Conservation (phyloP, 1,140 invertebrate species). For the Palaemon carinicauda region DNA sequence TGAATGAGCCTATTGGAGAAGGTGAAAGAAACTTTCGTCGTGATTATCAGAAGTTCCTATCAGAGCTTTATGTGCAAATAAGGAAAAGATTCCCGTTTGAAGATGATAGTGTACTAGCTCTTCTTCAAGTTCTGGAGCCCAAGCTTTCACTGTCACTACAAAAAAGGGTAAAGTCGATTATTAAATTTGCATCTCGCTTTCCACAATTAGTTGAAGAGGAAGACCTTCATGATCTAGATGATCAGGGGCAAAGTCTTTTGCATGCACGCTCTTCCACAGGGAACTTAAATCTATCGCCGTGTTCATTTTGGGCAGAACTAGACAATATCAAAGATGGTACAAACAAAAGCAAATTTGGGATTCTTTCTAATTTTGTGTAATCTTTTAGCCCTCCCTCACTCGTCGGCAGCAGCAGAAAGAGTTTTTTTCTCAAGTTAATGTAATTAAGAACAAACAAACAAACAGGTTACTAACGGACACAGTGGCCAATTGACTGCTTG, state of each 20-base stretch:
- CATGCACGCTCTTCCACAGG: no score
- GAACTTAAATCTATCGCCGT: no score
- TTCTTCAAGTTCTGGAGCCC: background rate
- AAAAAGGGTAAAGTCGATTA: background rate
- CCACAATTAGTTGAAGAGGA: no score
- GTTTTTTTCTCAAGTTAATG: background rate
- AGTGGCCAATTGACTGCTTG: background rate
- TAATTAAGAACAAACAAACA: conserved; percentile 1
- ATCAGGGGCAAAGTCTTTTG: no score
- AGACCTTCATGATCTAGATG: no score
- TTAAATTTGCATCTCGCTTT: no score
- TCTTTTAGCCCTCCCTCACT: background rate
- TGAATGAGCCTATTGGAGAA: background rate
- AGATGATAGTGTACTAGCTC: background rate
- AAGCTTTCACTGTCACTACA: background rate
- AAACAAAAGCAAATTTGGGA: no score
- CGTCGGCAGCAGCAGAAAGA: background rate
- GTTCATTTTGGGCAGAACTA: no score
- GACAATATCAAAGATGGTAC: no score
- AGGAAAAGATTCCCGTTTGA: background rate
- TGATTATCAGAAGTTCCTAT: background rate
- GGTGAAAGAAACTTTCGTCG: background rate
- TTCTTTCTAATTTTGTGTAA: no score
- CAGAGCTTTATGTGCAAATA: background rate
- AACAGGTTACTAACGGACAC: background rate